These are phyloP conservation scores for Chaenocephalus aceratus DNA, from an alignment of 2,113 vertebrate genomes.

Conservation along the genomic window DNA sequence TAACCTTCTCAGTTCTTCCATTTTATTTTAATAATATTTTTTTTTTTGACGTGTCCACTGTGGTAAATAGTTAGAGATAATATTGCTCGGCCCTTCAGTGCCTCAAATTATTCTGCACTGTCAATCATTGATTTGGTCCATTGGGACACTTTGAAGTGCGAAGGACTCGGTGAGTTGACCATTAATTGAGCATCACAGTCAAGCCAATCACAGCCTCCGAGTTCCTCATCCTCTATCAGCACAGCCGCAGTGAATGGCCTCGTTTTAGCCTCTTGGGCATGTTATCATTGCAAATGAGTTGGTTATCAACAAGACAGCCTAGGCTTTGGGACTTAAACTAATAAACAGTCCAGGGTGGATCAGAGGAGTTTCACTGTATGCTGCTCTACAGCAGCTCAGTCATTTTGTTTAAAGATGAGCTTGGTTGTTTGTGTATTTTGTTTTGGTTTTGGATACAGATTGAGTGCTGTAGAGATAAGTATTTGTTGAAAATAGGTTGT, in stretches of 20 bases:
- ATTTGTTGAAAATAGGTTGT: slow-evolving; percentile 24
- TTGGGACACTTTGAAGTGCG: slow-evolving; percentile 59
- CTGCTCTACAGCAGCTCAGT: slow-evolving; percentile 8
- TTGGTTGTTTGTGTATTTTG: background rate
- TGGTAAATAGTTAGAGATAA: slow-evolving; percentile 45
- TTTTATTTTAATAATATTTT: background rate
- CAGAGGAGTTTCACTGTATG: slow-evolving; percentile 29
- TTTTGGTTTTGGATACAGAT: slow-evolving; percentile 24
- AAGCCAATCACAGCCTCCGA: slow-evolving; percentile 51
- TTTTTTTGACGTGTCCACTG: slow-evolving; percentile 32
- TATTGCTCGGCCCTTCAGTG: slow-evolving; percentile 18
- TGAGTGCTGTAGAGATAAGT: slow-evolving; percentile 1
- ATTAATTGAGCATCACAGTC: slow-evolving; percentile 70
- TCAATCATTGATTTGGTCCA: slow-evolving; percentile 62
- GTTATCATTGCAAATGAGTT: slow-evolving; percentile 74
- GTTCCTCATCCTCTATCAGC: slow-evolving; percentile 59
- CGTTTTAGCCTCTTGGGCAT: slow-evolving; percentile 64
- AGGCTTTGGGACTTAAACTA: slow-evolving; percentile 38
- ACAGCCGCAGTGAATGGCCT: slow-evolving; percentile 55
- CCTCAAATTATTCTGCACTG: slow-evolving; percentile 44
- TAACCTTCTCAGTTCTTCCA: background rate
- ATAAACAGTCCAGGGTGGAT: slow-evolving; percentile 61
- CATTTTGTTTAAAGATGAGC: slow-evolving; percentile 21
- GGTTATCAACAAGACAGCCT: slow-evolving; percentile 58
- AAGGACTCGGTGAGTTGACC: slow-evolving; percentile 55